These are phyloP conservation scores for Nemurella pictetii DNA, from an alignment of 2,888 invertebrate genomes.

Conservation along the genomic window DNA sequence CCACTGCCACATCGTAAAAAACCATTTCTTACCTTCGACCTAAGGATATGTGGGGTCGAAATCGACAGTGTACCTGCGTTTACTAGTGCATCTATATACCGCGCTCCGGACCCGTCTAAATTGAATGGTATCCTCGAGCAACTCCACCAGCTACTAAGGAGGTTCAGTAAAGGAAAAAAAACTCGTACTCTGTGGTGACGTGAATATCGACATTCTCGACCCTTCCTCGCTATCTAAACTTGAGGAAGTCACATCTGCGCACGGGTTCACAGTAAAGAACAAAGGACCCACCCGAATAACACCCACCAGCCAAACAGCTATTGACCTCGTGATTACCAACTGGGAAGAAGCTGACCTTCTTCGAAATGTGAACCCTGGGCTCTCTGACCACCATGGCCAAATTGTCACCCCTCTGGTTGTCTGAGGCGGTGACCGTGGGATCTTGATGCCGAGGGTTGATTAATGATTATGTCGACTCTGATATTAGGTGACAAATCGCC, in stretches of 20 bases:
- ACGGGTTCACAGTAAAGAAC: neutral
- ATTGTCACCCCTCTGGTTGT: no score
- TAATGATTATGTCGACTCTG: no score
- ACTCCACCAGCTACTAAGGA: neutral
- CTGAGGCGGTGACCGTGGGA: no score
- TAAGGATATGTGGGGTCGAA: neutral
- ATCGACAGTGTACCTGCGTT: no score
- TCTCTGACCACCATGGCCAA: neutral
- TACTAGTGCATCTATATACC: no score
- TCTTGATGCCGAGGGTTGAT: no score
- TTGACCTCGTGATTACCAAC: conserved; percentile 1
- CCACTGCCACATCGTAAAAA: neutral
- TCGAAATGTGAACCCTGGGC: neutral
- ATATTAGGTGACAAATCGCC: no score
- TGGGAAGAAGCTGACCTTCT: neutral
- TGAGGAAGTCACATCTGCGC: neutral
- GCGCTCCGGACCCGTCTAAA: neutral
- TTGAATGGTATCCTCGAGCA: neutral
- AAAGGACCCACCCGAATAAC: neutral
- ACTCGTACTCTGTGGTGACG: neutral
- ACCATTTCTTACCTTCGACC: neutral
- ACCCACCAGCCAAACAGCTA: neutral
- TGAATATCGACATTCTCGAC: neutral
- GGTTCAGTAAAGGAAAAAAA: neutral
- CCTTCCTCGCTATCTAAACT: neutral